A percentile compares a stretch with the other conserved stretches of the same genome.
These are phyloP conservation scores for Boloria selene DNA, from an alignment of 2,888 invertebrate genomes.

Conservation along the genomic window DNA sequence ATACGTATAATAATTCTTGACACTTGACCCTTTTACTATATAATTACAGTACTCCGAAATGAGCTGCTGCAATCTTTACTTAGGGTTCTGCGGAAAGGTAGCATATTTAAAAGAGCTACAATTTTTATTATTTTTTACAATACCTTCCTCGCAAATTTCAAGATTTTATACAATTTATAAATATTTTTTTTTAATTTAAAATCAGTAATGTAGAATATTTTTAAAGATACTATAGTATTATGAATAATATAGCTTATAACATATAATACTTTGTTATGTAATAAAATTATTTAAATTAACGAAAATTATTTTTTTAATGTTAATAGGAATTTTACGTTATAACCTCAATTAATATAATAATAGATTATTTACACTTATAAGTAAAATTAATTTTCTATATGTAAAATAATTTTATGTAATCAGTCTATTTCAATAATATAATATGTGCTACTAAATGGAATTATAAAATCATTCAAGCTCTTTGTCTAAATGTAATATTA, in stretches of 20 bases:
- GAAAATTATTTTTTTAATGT: constrained; percentile 9
- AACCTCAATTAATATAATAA: constrained; percentile 18
- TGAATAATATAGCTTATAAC: too few relatives aligned
- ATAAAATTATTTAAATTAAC: too few relatives aligned
- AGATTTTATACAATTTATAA: too few relatives aligned
- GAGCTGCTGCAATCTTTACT: not conserved
- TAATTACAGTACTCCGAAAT: constrained; percentile 10
- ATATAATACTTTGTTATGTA: too few relatives aligned
- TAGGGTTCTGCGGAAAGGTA: not conserved
- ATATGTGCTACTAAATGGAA: constrained; percentile 46
- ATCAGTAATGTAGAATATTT: too few relatives aligned
- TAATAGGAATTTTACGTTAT: constrained; percentile 36
- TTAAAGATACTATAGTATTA: too few relatives aligned
- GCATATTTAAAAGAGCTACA: not conserved
- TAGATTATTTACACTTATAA: constrained; percentile 34
- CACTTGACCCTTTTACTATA: constrained; percentile 4
- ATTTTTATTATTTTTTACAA: not conserved
- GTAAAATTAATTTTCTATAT: constrained; percentile 51
- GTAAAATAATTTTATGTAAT: constrained; percentile 63
- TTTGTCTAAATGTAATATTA: constrained; percentile 18
- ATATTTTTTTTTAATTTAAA: too few relatives aligned
- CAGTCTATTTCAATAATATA: constrained; percentile 66
- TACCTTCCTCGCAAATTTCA: too few relatives aligned
- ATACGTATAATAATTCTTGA: not conserved
- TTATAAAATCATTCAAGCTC: constrained; percentile 35